Base-by-base conservation (phyloP, 1,140 invertebrate genomes). In the Bombus balteatus region DNA sequence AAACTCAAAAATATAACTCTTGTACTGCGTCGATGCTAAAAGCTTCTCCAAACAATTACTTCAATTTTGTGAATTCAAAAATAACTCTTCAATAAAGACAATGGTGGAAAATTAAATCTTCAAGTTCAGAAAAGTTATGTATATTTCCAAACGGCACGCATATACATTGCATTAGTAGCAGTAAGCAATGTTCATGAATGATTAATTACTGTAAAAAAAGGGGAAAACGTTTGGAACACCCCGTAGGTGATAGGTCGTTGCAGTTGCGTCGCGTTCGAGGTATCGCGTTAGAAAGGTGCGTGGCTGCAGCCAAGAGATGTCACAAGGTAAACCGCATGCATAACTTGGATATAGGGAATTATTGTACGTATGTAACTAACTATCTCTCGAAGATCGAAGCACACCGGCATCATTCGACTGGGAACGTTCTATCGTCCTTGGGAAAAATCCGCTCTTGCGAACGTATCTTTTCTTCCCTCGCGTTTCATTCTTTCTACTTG, bases 281-380 rank as follows among this genome's bases (percentile, higher is more conserved):
- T 87, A 87, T 87, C 88, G 90, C 87, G 91, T 94, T 95, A 94
- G 94, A 95, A 94, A 95, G 94, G 94, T 85, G 89, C 84, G 81
- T 84, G 87, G 78, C 70, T 79, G 86, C 65, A 75, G 41, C 78
- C 73, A 75, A 91, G 92, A 94, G 94, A 94, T 94, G 92, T 93
- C 94, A 94, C 94, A 94, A 95, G 94, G 94, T 86, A 93, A 95
- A 94, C 94, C 91, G 91, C 93, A 94, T 94, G 89, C 93, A 94
- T 94, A 93, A 93, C 91, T 93, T n/a, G 87, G 75, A 91, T 88
- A 91, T 83, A 87, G 89, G 91, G 91, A 93, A 92, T 93, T 92
- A 94, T 93, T 93, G 91, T 91, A 82, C 74, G 62, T 87, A 82
- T 65, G 79, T 83, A 82, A 71, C 59, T 87, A 82, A 68, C 78